Evolutionary conservation across 2,113 vertebrate species (phyloP), one percentile per base, ranked within the genome.

Genomic region (Triplophysa dalaica): DNA sequence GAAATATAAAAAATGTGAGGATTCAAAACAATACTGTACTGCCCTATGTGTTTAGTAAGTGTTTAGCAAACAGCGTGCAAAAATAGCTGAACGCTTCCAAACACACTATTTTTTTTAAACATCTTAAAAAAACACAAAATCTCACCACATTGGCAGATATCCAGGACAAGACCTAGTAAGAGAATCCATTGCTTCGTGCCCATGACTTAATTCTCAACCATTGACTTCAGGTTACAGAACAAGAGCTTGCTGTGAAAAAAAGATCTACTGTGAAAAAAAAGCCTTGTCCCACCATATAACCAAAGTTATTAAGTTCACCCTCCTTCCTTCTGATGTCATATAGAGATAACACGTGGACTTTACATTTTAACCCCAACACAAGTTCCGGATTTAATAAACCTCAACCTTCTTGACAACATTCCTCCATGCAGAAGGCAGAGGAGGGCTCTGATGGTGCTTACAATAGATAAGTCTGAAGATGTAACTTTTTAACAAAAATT

Each of bases 331-430:
- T 21, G 66, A 48, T 72, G 48, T 70, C 61, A 45, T 70, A 19
- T 0, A 68, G 12, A 83, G 90, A 92, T 93, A 92, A 91, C 24
- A 75, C 2, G 11, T 86, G 91, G 90, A 94, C 93, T 93, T 93
- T 91, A 91, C 69, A 80, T 70, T 87, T 68, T 88, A 63, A 82
- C 81, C 81, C 50, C 84, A 81, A 85, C 86, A 84, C 24, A 45
- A 58, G 74, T 58, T 64, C 33, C 8, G 41, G 17, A 26, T 66
- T 56, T 88, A 87, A 89, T 89, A 79, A 74, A 19, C 80, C 38
- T 79, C 76, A 26, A 1, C 4, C 2, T 17, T 63, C 29, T 14
- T 64, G 22, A 50, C 41, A 62, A 70, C 8, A 24, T 70, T 21
- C 54, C 7, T 21, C 2, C 19, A 21, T 58, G 13, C 0, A 11